Conservation (phyloP, 2,888 invertebrate species). For the Dynastes maya region DNA sequence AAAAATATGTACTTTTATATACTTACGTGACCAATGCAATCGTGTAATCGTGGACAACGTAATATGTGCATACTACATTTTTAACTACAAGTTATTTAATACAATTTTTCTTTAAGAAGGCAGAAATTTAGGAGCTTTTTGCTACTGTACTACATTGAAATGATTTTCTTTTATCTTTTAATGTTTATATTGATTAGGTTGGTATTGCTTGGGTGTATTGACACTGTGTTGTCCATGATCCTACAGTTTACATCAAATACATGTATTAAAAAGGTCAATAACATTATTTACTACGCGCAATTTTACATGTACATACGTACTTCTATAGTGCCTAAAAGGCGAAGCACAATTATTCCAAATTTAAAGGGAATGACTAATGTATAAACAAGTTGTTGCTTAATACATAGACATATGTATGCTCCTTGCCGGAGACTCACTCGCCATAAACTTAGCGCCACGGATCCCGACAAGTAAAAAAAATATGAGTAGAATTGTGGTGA, state of each 20-base stretch:
- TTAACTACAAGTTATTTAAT: neutral
- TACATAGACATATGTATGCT: conserved; percentile 31
- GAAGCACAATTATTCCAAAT: conserved; percentile 45
- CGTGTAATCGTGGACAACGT: conserved; percentile 3
- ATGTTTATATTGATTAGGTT: neutral
- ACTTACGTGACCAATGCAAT: conserved; percentile 2
- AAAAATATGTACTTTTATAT: conserved; percentile 19
- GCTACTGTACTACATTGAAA: neutral
- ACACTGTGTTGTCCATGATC: neutral
- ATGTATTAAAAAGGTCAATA: conserved; percentile 39
- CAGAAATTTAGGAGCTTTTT: neutral
- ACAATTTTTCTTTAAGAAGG: neutral
- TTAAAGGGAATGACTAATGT: conserved; percentile 48
- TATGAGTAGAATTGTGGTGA: conserved; percentile 40
- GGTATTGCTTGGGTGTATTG: neutral
- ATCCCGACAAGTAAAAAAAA: conserved; percentile 35
- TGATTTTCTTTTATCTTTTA: neutral
- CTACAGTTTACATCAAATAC: conserved; percentile 22
- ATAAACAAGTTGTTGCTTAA: conserved; percentile 47
- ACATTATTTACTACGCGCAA: conserved; percentile 37
- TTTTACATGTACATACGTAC: conserved; percentile 23
- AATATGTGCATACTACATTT: neutral
- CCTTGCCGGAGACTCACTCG: conserved; percentile 12
- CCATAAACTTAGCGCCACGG: conserved; percentile 40
- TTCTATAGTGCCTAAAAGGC: conserved; percentile 41